Percentiles rank a stretch among this genome's conserved stretches.
phyloP scores from a whole-genome alignment of 2,888 invertebrate genomes.

The Tenthredo distinguenda region DNA sequence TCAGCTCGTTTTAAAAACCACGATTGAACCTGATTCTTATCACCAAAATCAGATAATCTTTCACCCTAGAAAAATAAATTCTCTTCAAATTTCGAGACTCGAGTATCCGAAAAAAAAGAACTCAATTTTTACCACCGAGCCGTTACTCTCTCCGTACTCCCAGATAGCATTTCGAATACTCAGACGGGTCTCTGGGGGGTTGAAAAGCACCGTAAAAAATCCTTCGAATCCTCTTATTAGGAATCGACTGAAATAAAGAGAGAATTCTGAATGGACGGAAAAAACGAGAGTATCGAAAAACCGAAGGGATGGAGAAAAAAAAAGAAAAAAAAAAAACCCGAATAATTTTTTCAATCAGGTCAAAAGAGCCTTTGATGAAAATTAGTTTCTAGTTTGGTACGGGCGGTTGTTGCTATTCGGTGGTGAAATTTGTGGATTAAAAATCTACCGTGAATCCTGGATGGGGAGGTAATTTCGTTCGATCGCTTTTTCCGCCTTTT shows the following conservation, averaged over 20 bases:
- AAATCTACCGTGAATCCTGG: not conserved
- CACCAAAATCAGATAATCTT: too few species aligned
- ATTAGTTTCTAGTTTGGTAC: slow-evolving; percentile 10
- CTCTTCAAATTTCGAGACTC: too few species aligned
- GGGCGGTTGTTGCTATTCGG: not conserved
- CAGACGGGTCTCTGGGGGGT: too few species aligned
- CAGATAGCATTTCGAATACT: too few species aligned
- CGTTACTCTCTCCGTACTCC: too few species aligned
- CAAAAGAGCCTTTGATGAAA: slow-evolving; percentile 24
- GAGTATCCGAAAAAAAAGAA: too few species aligned
- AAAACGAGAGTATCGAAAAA: not conserved
- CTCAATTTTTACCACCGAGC: too few species aligned
- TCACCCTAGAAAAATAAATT: too few species aligned
- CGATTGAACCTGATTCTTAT: not conserved
- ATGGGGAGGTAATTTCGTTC: not conserved
- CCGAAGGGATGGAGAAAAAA: too few species aligned
- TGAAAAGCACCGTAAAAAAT: too few species aligned
- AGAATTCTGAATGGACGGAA: not conserved
- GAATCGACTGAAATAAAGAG: not conserved
- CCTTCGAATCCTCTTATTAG: too few species aligned
- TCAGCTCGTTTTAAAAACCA: not conserved
- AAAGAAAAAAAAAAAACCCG: not conserved
- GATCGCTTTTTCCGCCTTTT: not conserved
- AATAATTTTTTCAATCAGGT: not conserved
- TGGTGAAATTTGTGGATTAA: not conserved